Evolutionary conservation across 2,888 invertebrate species (phyloP), one percentile per base, ranked within the genome.

Genomic region (Cryptus viduatorius): DNA sequence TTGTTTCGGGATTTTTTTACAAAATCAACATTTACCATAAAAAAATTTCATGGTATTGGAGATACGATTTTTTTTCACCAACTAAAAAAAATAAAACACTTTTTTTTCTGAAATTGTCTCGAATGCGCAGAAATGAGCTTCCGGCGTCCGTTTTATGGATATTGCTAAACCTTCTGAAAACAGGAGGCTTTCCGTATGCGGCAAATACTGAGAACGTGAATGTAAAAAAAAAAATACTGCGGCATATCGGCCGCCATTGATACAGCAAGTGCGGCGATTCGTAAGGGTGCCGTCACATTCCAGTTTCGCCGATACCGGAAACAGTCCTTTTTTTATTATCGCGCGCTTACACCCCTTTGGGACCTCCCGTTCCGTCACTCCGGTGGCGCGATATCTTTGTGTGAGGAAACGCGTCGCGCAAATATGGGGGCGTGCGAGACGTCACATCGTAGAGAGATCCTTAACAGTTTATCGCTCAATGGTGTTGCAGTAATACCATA

Each of bases 381-480:
- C 14, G 29, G 12, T 12, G 29, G 68, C 29, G 12, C 24, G 19
- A 37, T 53, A 59, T 44, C 56, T 76, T 19, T n/a, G n/a, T 37
- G 3, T 8, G 31, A 16, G 59, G 50, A 0, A 48, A 4, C 53
- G 65, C 67, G 79, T 79, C 72, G 67, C 29, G 12, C 37, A 56
- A 50, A 76, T 76, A 71, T 65, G 71, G 24, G 76, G 71, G 80
- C 24, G 5, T 24, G 44, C 42, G 59, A 29, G 72, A 46, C 64
- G 31, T 61, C 69, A 19, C 64, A 69, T 69, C 44, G 50, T 37
- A 12, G 10, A 16, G 4, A 10, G 24, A 77, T 77, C 61, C 61
- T 77, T 65, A 71, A 71, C 61, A 65, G 65, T 29, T 77, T 82
- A 71, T 82, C 64, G 53, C 56, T n/a, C 14, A 64, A 64, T 64